Base-by-base conservation (phyloP, 2,888 invertebrate genomes). In the Nowickia ferox region DNA sequence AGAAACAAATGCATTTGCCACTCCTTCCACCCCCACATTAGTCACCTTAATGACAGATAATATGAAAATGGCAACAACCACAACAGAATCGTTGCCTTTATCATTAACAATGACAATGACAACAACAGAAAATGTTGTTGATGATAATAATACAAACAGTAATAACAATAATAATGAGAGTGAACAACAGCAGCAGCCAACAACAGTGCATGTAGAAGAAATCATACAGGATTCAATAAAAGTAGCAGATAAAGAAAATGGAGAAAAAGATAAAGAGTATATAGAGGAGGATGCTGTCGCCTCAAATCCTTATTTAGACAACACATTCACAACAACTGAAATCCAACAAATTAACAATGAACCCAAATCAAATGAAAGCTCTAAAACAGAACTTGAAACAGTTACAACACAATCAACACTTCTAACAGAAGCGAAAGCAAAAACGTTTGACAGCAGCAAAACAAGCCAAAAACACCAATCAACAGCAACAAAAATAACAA, bases 51-150 rank as follows among this genome's bases (percentile, higher is more conserved):
- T 8, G 46, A 48, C 61, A 65, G 42, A 79, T 57, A 77, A 61
- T 51, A 42, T 51, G 42, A 48, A 40, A 44, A 57, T 74, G 55
- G 53, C 76, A 65, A 66, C 80, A 71, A 71, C 76, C 30, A 55
- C 68, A 55, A 15, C 65, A 57, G 59, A 22, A 63, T 57, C 65
- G n/a, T 13, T 76, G 71, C 44, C 66, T 53, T n/a, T 71, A 59
- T 55, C 76, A 76, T 66, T 65, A 63, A 44, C 78, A 69, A 61
- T 78, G 61, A 84, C 68, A 79, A 74, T 59, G 59, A 72, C 77
- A 72, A 44, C 53, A 53, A 71, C 66, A 68, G 46, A 77, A 53
- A 69, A n/a, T 30, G 42, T 44, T 55, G 71, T 22, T 76, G 65
- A 69, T 74, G 59, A 59, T 11, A 11, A 63, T 22, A 22, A 30